Evolutionary conservation across 1,140 invertebrate species (phyloP).

Genomic region (Heliconius hermathena): DNA sequence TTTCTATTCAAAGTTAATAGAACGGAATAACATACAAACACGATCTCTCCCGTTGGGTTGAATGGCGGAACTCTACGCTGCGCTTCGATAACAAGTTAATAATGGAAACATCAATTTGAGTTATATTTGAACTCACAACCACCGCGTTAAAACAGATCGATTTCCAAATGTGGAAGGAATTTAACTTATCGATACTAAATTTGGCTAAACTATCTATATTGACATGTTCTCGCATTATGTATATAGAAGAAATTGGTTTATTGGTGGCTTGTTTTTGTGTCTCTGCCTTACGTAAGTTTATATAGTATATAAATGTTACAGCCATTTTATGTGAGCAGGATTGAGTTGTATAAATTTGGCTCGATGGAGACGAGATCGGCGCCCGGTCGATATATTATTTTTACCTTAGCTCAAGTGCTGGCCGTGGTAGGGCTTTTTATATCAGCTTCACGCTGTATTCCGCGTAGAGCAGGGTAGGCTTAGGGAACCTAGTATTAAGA

Average conservation of each 20-base stretch:
- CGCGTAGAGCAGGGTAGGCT: too few species aligned
- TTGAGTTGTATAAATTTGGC: conserved; percentile 11
- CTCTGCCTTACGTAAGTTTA: conserved; percentile 3
- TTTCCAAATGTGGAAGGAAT: not conserved
- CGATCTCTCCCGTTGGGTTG: too few species aligned
- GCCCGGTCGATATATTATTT: conserved; percentile 3
- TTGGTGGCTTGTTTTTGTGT: not conserved
- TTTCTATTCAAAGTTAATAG: too few species aligned
- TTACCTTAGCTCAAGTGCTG: not conserved
- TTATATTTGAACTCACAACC: not conserved
- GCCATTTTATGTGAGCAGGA: conserved; percentile 1
- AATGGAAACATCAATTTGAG: too few species aligned
- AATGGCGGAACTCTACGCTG: too few species aligned
- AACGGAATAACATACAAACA: too few species aligned
- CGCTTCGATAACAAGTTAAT: too few species aligned
- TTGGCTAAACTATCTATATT: not conserved
- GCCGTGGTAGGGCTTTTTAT: not conserved
- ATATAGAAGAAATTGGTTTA: not conserved
- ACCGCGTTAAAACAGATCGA: not conserved
- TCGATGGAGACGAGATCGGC: not conserved
- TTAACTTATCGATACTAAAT: not conserved
- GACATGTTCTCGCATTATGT: not conserved
- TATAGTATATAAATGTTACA: conserved; percentile 9
- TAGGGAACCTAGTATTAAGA: too few species aligned
- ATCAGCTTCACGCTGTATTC: too few species aligned